Evolutionary conservation across 1,140 invertebrate genomes (phyloP), one percentile per base, ranked within the genome.

Genomic region (Lepidurus apus): DNA sequence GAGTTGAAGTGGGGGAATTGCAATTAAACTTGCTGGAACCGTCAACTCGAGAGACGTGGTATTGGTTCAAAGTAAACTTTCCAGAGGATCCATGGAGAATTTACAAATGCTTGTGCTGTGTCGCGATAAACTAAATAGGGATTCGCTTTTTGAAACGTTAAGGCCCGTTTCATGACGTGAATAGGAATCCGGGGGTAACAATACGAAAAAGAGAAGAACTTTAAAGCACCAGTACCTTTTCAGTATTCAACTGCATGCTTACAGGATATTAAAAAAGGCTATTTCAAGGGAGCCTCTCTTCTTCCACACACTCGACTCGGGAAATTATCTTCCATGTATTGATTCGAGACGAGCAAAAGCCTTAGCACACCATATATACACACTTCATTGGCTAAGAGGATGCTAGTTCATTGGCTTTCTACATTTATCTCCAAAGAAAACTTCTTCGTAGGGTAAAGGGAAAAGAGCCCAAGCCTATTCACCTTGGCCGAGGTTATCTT

Each of bases 291-390:
- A 65, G 53, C 53, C 53, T 65, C 9, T 17, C 17, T 65, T 21
- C 13, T 21, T 65, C 53, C 45, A 11, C 10, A 10, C 45, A 10
- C 45, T 47, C 45, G 6, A 21, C 17, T 13, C 21, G 17, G 47
- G 53, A 13, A 65, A 65, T 65, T 13, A 21, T 21, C n/a, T 65
- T 65, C 53, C 53, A n/a, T 65, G 53, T 65, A 65, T 65, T 65
- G 53, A 65, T 65, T 65, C 53, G 53, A 17, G 53, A 65, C 17
- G 53, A 21, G 53, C 17, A 65, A 65, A 65, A 65, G 21, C 53
- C 9, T 65, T 65, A 13, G 53, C 53, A 65, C 53, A 4, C 17
- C 53, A 21, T 7, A 65, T 21, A 65, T 65, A 47, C 17, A 65
- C 53, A 65, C 53, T n/a, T 21, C 7, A 65, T 65, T 34, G 34